Base-by-base conservation (phyloP, 2,113 vertebrate genomes). In the Hiodon tergisus region DNA sequence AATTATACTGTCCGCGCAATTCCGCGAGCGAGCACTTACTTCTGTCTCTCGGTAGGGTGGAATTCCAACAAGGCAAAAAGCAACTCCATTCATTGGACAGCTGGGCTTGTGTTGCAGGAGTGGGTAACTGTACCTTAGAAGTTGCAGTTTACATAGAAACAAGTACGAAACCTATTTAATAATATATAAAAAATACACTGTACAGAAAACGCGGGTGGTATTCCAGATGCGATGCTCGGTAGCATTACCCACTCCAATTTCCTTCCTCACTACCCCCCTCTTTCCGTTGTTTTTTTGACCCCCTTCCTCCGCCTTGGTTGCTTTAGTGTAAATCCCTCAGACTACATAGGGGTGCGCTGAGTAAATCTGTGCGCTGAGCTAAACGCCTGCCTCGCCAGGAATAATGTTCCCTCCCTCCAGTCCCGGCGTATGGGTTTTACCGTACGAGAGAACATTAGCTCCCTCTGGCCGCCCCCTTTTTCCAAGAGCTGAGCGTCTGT, bases 61-160 rank as follows among this genome's bases (percentile, higher is more conserved):
- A 90, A 97, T 97, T 93, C 95, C 95, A 91, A 98, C 96, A 90
- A 98, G 94, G 93, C 95, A 98, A 88, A 98, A 98, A 75, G 95
- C 93, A 91, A 98, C 96, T 93, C 96, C 96, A 98, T 98, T 98
- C 95, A 98, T 98, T 92, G 90, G 94, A 85, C 83, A 81, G 89
- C 85, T 83, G 85, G 86, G 86, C 82, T 85, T 83, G 85, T 87
- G 72, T 2, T 69, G 78, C 79, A 73, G 80, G 82, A 78, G 77
- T 83, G 83, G 69, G 81, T 57, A 78, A 76, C 75, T 78, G 73
- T 77, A 55, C 70, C 81, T 79, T 58, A 9, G 51, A 73, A 58
- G 67, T 81, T 69, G 77, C 75, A 63, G 48, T n/a, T 52, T 63
- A 55, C 57, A 71, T 48, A 65, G 67, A 62, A 69, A 62, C n/a